Evolutionary conservation across 2,113 vertebrate genomes (phyloP).

Genomic region (Psilopsiagon aurifrons): DNA sequence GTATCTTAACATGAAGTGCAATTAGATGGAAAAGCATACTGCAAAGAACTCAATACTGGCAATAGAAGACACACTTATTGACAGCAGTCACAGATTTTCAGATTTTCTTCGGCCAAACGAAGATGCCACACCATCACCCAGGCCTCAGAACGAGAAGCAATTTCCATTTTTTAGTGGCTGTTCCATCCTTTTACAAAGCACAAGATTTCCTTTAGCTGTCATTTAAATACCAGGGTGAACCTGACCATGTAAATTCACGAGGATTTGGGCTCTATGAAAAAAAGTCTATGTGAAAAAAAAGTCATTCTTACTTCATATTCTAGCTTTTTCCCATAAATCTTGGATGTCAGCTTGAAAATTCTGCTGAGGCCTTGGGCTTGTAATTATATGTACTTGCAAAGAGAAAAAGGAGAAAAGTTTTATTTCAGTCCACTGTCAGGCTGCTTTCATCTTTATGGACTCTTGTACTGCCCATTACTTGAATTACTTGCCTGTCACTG

Average conservation of each 20-base stretch:
- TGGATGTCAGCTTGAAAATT: neutral
- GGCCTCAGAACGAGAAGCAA: neutral
- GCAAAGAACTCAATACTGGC: neutral
- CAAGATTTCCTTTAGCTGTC: neutral
- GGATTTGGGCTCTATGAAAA: neutral
- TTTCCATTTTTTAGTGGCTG: neutral
- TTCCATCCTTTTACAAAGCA: neutral
- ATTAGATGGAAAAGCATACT: neutral
- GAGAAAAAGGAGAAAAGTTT: neutral
- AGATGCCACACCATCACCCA: neutral
- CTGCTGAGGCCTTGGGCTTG: neutral
- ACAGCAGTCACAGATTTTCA: neutral
- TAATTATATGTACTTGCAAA: neutral
- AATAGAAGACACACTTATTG: neutral
- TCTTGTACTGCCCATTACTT: neutral
- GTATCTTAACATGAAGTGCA: neutral
- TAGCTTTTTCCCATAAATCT: neutral
- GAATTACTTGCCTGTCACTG: neutral
- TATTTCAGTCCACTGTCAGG: neutral
- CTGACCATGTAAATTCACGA: neutral
- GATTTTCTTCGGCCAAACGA: neutral
- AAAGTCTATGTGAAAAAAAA: neutral
- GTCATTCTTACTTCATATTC: neutral
- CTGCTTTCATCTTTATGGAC: neutral
- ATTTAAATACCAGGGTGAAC: neutral